These are phyloP conservation scores for Lepus timidus DNA, from an alignment of 2,113 vertebrate species.

Conservation along the genomic window DNA sequence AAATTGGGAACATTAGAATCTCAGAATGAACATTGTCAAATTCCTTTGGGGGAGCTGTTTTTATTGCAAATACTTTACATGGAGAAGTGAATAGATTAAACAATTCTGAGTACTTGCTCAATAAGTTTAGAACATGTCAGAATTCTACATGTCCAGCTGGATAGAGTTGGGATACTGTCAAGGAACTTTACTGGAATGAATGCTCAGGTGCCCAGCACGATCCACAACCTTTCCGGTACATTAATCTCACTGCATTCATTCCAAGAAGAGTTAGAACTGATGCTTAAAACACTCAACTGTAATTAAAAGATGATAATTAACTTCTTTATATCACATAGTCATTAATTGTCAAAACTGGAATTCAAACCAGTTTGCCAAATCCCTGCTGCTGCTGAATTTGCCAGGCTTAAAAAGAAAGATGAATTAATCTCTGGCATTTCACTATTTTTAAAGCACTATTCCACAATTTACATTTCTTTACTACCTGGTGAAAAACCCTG, in stretches of 20 bases:
- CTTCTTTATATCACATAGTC: not conserved
- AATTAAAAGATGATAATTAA: not conserved
- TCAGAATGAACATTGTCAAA: not conserved
- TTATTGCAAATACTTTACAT: not conserved
- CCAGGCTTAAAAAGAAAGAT: not conserved
- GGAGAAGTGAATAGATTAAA: not conserved
- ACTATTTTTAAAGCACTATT: not conserved
- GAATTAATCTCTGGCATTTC: not conserved
- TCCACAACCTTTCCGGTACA: too few relatives aligned
- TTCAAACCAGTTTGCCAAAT: not conserved
- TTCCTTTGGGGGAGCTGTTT: not conserved
- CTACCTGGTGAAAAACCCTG: not conserved
- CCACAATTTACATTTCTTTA: not conserved
- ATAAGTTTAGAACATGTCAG: not conserved
- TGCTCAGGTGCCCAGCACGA: not conserved
- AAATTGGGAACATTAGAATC: not conserved
- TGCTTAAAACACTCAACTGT: not conserved
- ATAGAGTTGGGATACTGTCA: not conserved
- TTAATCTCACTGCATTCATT: not conserved
- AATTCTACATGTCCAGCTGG: not conserved
- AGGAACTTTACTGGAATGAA: not conserved
- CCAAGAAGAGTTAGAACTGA: not conserved
- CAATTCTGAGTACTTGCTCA: not conserved
- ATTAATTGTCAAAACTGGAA: not conserved
- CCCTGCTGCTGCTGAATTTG: not conserved